Evolutionary conservation across 2,797 vertebrate species (phyloP).

Genomic region (Diplodus puntazzo): DNA sequence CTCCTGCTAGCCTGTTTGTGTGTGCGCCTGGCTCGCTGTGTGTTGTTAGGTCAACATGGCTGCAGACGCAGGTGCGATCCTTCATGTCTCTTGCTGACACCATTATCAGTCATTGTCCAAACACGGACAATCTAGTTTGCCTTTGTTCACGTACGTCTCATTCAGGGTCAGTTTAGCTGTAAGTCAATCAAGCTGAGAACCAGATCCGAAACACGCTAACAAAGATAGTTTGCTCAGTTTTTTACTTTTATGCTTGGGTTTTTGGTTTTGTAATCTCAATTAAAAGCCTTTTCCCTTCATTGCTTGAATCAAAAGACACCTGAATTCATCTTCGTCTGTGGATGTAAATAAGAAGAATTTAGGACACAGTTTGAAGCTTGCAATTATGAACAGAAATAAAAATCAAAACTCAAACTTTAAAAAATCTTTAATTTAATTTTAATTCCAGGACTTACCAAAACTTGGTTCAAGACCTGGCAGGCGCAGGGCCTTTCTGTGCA

Average conservation of each 20-base stretch:
- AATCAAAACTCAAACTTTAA: too few species aligned
- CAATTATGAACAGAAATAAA: neutral
- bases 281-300: constrained; percentile 19
- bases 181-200: constrained; percentile 35
- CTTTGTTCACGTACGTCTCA: constrained; percentile 45
- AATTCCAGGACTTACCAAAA: too few species aligned
- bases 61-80: constrained; percentile 79
- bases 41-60: constrained; percentile 83
- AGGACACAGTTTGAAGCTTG: neutral
- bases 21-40: constrained; percentile 47
- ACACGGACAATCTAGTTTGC: constrained; percentile 51
- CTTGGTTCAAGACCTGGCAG: too few species aligned
- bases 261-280: neutral
- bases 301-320: constrained; percentile 23
- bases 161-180: constrained; percentile 43
- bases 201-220: constrained; percentile 4
- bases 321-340: constrained; percentile 17
- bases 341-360: constrained; percentile 9
- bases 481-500: too few species aligned
- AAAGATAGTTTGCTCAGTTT: constrained; percentile 1
- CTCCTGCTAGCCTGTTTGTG: constrained; percentile 50
- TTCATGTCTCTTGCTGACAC: constrained; percentile 76
- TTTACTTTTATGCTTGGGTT: neutral
- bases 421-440: too few species aligned
- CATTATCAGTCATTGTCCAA: constrained; percentile 81